Base-by-base conservation (phyloP, 2,888 invertebrate genomes). In the Pseudococcus longispinus region DNA sequence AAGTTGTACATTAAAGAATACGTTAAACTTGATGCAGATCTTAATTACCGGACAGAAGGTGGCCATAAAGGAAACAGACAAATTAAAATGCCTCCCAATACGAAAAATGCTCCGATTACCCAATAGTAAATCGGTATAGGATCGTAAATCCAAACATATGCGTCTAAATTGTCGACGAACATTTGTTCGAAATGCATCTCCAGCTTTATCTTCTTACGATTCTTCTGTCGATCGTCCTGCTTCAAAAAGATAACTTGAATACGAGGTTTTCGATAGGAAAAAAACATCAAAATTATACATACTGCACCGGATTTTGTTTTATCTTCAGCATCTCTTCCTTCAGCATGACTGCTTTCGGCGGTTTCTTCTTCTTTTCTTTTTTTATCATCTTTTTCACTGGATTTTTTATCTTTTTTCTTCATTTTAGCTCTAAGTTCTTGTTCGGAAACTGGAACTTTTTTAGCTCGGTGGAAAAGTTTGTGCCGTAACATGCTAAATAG, bases 11-110 rank as follows among this genome's bases (percentile, higher is more conserved):
- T 74, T 23, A 8, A 20, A 15, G 32, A 74, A n/a, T n/a, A n/a
- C n/a, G n/a, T n/a, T 74, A 26, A 60, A 70, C 15, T n/a, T 2
- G 84, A 65, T 37, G 74, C 20, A 32, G 46, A 85, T 83, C 42
- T 29, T 55, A 87, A 88, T 90, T 91, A 95, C 93, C 95, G 93
- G 89, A 98, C 95, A 89, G 96, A 94, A 87, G 96, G 95, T 0
- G 99, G 99, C 99, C 99, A 99, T 87, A 99, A 92, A n/a, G 99
- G 99, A 92, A 99, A 99, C 90, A 99, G 93, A 91, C 99, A 99
- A 60, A 99, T 94, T 18, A 95, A 96, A 89, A 99, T 97, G 44
- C 98, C 97, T 29, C 97, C 98, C 87, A 98, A 92, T 44, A 99
- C 97, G 88, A 96, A 92, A 5, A 96, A 92, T 11, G 95, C 93